Base-by-base conservation (phyloP, 2,797 vertebrate species). In the Nannoperca australis region DNA sequence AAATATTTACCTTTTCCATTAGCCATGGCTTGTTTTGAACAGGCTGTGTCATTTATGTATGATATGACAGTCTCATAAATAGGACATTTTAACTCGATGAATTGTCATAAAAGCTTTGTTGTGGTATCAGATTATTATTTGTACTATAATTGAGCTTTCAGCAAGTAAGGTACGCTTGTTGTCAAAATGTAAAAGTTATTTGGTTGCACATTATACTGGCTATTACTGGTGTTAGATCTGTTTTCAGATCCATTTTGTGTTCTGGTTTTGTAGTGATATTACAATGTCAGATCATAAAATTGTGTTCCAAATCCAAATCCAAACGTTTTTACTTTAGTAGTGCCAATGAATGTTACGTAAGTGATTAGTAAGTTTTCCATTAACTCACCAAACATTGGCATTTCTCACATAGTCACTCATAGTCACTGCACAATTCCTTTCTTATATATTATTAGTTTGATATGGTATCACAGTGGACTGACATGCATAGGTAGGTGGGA, bases 1-100 rank as follows among this genome's bases (percentile, higher is more conserved):
- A 24, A 70, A 83, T 85, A 72, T 78, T 78, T 82, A 78, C 49
- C 34, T 86, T 82, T 81, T 75, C 71, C 68, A 71, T 92, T 79
- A 78, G 40, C 50, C 34, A 5, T 68, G 15, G 34, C 62, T 81
- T 85, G 63, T 71, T 75, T 77, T 78, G 20, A 77, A 56, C 60
- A 47, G 13, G 9, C 44, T 34, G 30, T 60, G 7, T 64, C 49
- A 55, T 60, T 74, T 51, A 36, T 74, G 61, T 42, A 66, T 45
- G 49, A 66, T 73, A 65, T 45, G 60, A 80, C 22, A 58, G 42
- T 56, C 13, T 64, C 45, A 61, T 70, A 47, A 76, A 82, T 69
- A 68, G 38, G 24, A 70, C 56, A 78, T 45, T 49, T 71, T 27
- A 70, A 79, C 6, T 59, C 60, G 13, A 75, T 73, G 5, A 18